Percentiles rank a stretch among this genome's conserved stretches.
Evolutionary conservation across 2,113 vertebrate genomes (phyloP).

Genomic region (Spea multiplicata): DNA sequence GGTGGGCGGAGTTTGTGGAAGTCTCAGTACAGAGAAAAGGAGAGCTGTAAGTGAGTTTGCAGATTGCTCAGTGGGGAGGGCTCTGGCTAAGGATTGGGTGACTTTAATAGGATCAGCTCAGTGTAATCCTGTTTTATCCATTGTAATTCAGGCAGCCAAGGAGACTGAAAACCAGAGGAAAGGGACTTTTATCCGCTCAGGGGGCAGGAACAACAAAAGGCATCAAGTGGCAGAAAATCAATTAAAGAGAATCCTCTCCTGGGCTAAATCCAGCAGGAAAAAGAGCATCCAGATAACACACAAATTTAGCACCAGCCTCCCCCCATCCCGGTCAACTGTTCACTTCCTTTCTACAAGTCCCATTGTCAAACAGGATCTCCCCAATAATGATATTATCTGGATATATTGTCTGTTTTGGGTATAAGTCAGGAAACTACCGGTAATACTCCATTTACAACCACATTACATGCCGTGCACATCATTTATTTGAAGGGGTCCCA

Average conservation of each 20-base stretch:
- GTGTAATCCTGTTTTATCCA: conserved; percentile 75
- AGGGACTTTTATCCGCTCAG: conserved; percentile 60
- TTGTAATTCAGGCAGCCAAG: conserved; percentile 69
- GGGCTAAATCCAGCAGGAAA: conserved; percentile 54
- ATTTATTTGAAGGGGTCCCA: too few relatives aligned
- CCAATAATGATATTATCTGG: too few relatives aligned
- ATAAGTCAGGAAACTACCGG: too few relatives aligned
- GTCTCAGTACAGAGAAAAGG: conserved; percentile 28
- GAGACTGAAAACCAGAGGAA: conserved; percentile 65
- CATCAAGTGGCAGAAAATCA: conserved; percentile 73
- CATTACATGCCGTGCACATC: too few relatives aligned
- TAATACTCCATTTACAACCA: too few relatives aligned
- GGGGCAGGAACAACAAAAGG: conserved; percentile 61
- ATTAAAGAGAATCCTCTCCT: conserved; percentile 65
- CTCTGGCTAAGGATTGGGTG: conserved; percentile 61
- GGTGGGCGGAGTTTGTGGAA: conserved; percentile 21
- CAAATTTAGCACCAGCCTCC: conserved; percentile 19
- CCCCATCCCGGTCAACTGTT: not conserved
- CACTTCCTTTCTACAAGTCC: not conserved
- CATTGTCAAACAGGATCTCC: too few relatives aligned
- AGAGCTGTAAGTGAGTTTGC: conserved; percentile 50
- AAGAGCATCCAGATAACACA: conserved; percentile 52
- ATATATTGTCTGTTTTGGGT: too few relatives aligned
- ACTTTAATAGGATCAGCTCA: conserved; percentile 73
- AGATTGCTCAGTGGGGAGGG: conserved; percentile 58